Conservation (phyloP, 2,113 vertebrate species). For the Bubo bubo region DNA sequence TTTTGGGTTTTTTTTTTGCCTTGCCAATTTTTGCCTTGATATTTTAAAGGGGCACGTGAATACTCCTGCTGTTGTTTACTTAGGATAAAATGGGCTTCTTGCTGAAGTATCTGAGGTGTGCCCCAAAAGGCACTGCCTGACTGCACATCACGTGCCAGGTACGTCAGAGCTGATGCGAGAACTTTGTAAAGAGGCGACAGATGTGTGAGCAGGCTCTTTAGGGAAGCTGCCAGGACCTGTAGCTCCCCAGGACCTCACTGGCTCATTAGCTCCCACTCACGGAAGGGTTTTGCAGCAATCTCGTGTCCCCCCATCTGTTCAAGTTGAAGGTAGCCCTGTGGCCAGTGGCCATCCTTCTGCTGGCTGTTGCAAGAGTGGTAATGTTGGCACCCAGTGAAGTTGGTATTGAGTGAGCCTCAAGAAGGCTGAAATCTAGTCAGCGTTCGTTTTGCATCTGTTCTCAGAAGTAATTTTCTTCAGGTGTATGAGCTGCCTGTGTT, state of each 20-base stretch:
- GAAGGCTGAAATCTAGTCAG: background rate
- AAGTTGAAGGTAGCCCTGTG: background rate
- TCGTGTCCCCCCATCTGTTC: fast-evolving
- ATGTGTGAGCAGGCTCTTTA: background rate
- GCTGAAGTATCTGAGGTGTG: background rate
- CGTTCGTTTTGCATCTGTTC: background rate
- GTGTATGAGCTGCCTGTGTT: background rate
- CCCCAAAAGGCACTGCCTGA: background rate
- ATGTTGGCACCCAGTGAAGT: background rate
- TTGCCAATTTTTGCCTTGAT: background rate
- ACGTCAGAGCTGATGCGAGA: background rate
- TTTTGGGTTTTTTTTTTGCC: background rate
- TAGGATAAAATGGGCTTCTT: background rate
- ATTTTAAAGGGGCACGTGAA: background rate
- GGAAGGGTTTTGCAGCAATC: background rate
- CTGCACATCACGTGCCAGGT: fast-evolving
- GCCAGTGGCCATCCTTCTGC: background rate
- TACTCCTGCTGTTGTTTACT: background rate
- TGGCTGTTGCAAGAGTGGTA: background rate
- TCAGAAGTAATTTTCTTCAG: background rate
- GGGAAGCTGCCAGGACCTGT: background rate
- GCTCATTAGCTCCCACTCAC: background rate
- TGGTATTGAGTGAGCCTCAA: background rate
- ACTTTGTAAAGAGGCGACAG: background rate
- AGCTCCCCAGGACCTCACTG: background rate